Base-by-base conservation (phyloP, 2,888 invertebrate species). In the Drosophila nr. medialis region DNA sequence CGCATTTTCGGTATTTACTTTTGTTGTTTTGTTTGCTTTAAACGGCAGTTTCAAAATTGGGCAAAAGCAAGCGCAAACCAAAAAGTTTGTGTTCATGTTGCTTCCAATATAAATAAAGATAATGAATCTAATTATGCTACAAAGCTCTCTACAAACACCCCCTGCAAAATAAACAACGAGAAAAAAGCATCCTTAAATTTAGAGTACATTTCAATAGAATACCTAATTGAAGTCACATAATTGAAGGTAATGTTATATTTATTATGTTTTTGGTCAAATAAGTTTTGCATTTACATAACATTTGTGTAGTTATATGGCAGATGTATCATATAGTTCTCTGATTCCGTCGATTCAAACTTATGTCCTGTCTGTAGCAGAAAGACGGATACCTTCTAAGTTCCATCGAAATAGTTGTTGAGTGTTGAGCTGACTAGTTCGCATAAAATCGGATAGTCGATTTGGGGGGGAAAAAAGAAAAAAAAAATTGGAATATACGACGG, bases 401-500 rank as follows among this genome's bases (percentile, higher is more conserved):
- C 21, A 13, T 21, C 7, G 1, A 24, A 4, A 45, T 45, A 45
- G 45, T 45, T 13, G 4, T 21, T 30, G 8, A 13, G 4, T 13
- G 13, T 45, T 13, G 21, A 13, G 45, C 5, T 45, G 7, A 15
- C 7, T 15, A 21, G 13, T 45, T 45, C 21, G 45, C 21, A 15
- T 45, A 21, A 15, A 13, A 13, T 24, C 45, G 15, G 21, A 45
- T 21, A 11, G 8, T 18, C 38, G 38, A 38, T 18, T 18, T 38
- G 7, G 13, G 13, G 34, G 3, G 4, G 21, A 45, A 45, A 21
- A 7, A 21, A 1, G 13, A 27, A 27, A 27, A 21, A 13, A 21
- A 0, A 21, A 21, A 21, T 40, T 51, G 62, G 54, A 75, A 45
- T 72, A 68, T 75, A 63, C 72, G 69, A 76, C 64, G 50, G 58